These are phyloP conservation scores for Heliornis fulica DNA, from an alignment of 2,113 vertebrate genomes.

Conservation along the genomic window DNA sequence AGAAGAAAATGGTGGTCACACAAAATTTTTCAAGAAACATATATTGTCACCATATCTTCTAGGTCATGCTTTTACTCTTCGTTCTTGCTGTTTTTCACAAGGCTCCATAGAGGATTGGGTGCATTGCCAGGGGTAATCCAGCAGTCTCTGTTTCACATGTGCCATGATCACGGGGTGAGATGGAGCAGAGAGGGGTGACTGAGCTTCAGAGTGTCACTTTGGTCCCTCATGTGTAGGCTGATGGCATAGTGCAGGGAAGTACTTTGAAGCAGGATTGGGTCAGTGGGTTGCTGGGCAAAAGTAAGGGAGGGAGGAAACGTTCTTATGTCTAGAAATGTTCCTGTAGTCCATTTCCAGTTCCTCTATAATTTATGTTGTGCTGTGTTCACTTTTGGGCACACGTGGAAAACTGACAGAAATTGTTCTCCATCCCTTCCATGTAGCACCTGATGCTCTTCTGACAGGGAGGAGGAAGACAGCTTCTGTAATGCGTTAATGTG, in stretches of 20 bases:
- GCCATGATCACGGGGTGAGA: not conserved
- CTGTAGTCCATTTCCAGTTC: not conserved
- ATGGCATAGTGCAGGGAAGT: not conserved
- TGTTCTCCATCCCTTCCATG: not conserved
- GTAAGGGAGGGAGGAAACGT: not conserved
- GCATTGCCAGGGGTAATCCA: not conserved
- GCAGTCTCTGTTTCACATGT: constrained; percentile 9
- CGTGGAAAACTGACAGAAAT: not conserved
- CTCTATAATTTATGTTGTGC: not conserved
- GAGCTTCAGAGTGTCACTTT: constrained; percentile 33
- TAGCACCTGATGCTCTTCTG: not conserved
- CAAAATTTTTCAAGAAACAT: not conserved
- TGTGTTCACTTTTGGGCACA: not conserved
- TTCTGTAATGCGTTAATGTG: accelerated
- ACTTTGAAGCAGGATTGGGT: not conserved
- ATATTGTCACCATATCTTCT: not conserved
- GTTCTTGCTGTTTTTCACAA: not conserved
- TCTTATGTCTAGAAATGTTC: not conserved
- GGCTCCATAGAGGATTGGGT: not conserved
- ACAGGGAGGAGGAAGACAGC: too few species aligned
- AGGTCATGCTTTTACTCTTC: not conserved
- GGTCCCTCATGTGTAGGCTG: not conserved
- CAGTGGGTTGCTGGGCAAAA: not conserved
- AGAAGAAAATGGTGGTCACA: not conserved
- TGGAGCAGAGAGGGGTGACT: not conserved